Evolutionary conservation across 92 coral and sea anemone species (phyloP), one percentile per base, ranked within the genome.

Genomic region (Umimayanthus kanabou): DNA sequence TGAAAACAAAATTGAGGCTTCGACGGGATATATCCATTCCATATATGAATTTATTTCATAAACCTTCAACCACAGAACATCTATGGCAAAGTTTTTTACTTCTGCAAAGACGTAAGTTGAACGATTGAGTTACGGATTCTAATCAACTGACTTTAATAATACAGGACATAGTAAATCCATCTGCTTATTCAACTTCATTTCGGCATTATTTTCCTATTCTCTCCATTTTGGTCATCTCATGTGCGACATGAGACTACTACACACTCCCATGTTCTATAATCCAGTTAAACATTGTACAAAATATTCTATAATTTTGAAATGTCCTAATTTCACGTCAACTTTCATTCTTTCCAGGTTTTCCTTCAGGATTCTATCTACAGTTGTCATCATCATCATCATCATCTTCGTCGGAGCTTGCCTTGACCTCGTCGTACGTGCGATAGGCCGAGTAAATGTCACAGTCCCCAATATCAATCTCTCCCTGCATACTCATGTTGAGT

Each of bases 361-460:
- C 33, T 22, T 73, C 7, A 61, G 25, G n/a, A 20, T 6, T 33
- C 45, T 39, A 75, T 1, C 4, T 5, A 33, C 11, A 33, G 29
- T 53, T 14, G 11, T 43, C 75, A 9, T 47, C 66, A 9, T 71
- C 87, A 69, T 47, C 65, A 9, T 71, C 87, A 69, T 33, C 37
- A 33, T 82, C 86, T 9, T 67, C 86, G 11, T 53, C 64, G 74
- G 87, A 83, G 39, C 23, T 40, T 8, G n/a, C 65, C 25, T 26
- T 29, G 23, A 14, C 47, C 43, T 83, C 87, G n/a, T 14, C 78
- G n/a, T 40, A 23, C 22, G 77, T 15, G 47, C 78, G 25, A 15
- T 83, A 83, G 77, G 78, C 71, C 42, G 87, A 69, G 87, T 83
- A 83, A 33, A 83, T 45, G 65, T 83, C 87, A 83, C 78, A 83